phyloP scores from a whole-genome alignment of 1,140 invertebrate species.

The Lepeophtheirus salmonis region DNA sequence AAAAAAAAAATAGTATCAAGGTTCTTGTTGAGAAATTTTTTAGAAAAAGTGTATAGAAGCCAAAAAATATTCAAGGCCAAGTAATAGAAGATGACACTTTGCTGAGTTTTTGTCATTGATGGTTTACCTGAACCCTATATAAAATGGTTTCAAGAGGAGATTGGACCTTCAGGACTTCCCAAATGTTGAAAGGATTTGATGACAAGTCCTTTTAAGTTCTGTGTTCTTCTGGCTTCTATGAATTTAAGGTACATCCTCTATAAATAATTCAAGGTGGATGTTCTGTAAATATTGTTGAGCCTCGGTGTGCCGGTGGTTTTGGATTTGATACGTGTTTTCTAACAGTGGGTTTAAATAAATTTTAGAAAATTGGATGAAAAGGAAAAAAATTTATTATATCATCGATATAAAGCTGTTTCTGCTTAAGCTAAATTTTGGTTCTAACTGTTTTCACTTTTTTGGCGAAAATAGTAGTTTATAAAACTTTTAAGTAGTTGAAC shows the following conservation, averaged over 20 bases:
- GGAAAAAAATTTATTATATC: slow-evolving; percentile 81
- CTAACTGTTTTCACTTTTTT: neutral
- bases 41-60: slow-evolving; percentile 64
- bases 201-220: slow-evolving; percentile 81
- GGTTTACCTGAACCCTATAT: slow-evolving; percentile 50
- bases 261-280: slow-evolving; percentile 68
- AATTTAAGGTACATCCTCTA: too few species aligned
- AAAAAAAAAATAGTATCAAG: slow-evolving; percentile 80
- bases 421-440: slow-evolving; percentile 49
- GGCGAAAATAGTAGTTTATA: too few species aligned
- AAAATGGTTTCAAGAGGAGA: slow-evolving; percentile 73
- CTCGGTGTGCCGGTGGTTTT: slow-evolving; percentile 64
- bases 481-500: too few species aligned
- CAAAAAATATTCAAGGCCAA: slow-evolving; percentile 48
- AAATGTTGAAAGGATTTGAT: slow-evolving; percentile 58
- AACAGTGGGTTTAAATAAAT: slow-evolving; percentile 59
- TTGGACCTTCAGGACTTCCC: slow-evolving; percentile 63
- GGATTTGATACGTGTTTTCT: slow-evolving; percentile 95
- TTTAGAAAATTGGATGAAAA: slow-evolving; percentile 73
- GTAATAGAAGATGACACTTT: slow-evolving; percentile 86
- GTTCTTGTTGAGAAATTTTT: slow-evolving; percentile 67
- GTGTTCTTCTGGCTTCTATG: slow-evolving; percentile 69
- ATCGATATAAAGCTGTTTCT: slow-evolving; percentile 60
- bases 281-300: slow-evolving; percentile 64
- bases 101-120: slow-evolving; percentile 69